phyloP scores from a whole-genome alignment of 2,797 vertebrate genomes.

The Clarias pachynema region DNA sequence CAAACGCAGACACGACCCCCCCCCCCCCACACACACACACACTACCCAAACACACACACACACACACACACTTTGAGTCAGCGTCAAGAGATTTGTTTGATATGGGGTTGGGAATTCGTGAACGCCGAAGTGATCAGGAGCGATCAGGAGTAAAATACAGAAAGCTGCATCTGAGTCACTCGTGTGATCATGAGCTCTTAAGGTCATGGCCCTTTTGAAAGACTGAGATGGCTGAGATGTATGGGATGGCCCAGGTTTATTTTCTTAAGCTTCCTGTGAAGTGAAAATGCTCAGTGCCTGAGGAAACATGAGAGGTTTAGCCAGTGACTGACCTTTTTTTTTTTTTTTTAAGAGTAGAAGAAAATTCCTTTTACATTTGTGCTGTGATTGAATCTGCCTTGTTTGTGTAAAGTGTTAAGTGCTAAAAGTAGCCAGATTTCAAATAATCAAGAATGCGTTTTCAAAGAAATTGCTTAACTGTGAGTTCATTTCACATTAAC shows the following conservation, averaged over 20 bases:
- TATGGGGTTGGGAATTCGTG: neutral
- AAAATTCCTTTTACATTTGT: neutral
- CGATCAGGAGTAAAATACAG: neutral
- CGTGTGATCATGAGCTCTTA: conserved; percentile 3
- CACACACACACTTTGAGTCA: neutral
- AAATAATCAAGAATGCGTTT: neutral
- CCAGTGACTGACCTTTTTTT: conserved; percentile 18
- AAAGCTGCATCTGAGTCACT: neutral
- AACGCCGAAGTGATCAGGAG: neutral
- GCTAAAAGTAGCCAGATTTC: neutral
- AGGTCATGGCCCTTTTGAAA: conserved; percentile 27
- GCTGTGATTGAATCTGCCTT: neutral
- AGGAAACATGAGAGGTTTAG: conserved; percentile 21
- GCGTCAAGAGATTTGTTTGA: neutral
- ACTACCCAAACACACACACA: no score
- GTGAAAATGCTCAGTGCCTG: conserved; percentile 9
- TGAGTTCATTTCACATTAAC: neutral
- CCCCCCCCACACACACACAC: no score
- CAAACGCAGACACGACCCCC: neutral
- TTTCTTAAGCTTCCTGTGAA: conserved; percentile 24
- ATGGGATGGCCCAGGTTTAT: conserved; percentile 23
- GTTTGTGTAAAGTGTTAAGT: neutral
- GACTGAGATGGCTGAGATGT: neutral
- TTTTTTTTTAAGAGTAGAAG: neutral
- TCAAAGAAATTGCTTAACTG: neutral